These are phyloP conservation scores for Liasis olivaceus DNA, from an alignment of 2,797 vertebrate species.

Conservation along the genomic window DNA sequence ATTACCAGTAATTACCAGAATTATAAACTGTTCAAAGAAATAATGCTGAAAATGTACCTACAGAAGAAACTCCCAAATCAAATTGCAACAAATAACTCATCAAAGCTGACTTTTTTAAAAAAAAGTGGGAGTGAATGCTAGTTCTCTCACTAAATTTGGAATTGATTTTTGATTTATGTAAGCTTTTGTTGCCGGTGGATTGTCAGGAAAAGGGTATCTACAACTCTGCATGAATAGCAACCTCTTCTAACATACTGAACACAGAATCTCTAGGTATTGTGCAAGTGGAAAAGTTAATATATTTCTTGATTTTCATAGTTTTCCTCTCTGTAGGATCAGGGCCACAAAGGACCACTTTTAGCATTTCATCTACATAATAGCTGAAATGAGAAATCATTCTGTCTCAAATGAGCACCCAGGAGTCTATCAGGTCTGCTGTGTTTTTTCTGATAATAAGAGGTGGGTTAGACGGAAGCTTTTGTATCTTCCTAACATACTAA, in stretches of 20 bases:
- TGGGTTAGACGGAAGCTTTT: slow-evolving; percentile 1
- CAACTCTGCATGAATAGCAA: slow-evolving; percentile 21
- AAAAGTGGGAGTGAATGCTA: slow-evolving; percentile 33
- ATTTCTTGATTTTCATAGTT: slow-evolving; percentile 48
- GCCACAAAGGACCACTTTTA: slow-evolving; percentile 53
- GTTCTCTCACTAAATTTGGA: slow-evolving; percentile 40
- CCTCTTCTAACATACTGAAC: slow-evolving; percentile 30
- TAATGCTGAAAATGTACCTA: slow-evolving; percentile 28
- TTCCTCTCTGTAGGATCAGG: slow-evolving; percentile 42
- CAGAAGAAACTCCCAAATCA: not conserved
- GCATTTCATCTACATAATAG: slow-evolving; percentile 62
- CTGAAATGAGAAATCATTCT: slow-evolving; percentile 53
- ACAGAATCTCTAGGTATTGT: slow-evolving; percentile 45
- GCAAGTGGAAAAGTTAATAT: slow-evolving; percentile 31
- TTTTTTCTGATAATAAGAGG: slow-evolving; percentile 30
- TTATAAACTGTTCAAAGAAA: slow-evolving; percentile 52
- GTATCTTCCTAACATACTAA: not conserved
- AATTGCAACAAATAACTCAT: not conserved
- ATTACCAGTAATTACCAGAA: slow-evolving; percentile 56
- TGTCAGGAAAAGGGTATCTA: slow-evolving; percentile 24
- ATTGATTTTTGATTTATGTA: not conserved
- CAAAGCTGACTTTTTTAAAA: slow-evolving; percentile 14
- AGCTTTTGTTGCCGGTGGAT: not conserved
- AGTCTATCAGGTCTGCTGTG: slow-evolving; percentile 42
- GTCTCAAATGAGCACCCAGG: slow-evolving; percentile 49